Percentiles rank a stretch among this genome's conserved stretches.
phyloP scores from a whole-genome alignment of 2,888 invertebrate species.

The Diplazon laetatorius region DNA sequence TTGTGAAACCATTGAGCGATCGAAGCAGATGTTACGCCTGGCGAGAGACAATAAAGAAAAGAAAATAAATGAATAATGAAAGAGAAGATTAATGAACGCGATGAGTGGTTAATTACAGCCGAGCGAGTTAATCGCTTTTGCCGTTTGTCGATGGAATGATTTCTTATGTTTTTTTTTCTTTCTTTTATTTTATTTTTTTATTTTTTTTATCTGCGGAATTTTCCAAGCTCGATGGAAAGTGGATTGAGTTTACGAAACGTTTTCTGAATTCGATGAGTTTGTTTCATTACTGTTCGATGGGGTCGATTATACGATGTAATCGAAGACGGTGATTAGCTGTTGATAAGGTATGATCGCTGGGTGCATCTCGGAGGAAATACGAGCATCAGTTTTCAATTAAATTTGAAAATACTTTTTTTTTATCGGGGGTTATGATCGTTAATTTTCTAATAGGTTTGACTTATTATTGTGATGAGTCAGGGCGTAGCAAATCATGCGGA shows the following conservation, averaged over 20 bases:
- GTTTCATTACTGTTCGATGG: constrained; percentile 31
- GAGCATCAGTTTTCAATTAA: constrained; percentile 7
- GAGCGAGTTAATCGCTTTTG: constrained; percentile 34
- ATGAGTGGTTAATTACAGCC: constrained; percentile 42
- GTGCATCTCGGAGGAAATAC: neutral
- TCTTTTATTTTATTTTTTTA: too few relatives aligned
- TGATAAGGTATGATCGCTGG: constrained; percentile 1
- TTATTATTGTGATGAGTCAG: constrained; percentile 2
- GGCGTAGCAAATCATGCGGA: neutral
- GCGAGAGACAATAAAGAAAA: constrained; percentile 16
- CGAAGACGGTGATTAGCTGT: neutral
- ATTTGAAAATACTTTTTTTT: neutral
- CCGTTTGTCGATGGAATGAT: neutral
- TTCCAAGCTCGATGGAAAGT: neutral
- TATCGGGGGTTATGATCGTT: too few relatives aligned
- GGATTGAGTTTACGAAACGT: neutral
- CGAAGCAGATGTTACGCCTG: constrained; percentile 38
- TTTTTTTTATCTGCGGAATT: too few relatives aligned
- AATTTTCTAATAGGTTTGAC: neutral
- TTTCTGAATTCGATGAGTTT: neutral
- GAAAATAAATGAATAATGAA: constrained; percentile 38
- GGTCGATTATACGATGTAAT: constrained; percentile 15
- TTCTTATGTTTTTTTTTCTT: neutral
- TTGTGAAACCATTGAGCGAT: constrained; percentile 41
- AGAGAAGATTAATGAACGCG: constrained; percentile 43